Evolutionary conservation across 2,113 vertebrate genomes (phyloP), one percentile per base, ranked within the genome.

Genomic region (Menidia beryllina): DNA sequence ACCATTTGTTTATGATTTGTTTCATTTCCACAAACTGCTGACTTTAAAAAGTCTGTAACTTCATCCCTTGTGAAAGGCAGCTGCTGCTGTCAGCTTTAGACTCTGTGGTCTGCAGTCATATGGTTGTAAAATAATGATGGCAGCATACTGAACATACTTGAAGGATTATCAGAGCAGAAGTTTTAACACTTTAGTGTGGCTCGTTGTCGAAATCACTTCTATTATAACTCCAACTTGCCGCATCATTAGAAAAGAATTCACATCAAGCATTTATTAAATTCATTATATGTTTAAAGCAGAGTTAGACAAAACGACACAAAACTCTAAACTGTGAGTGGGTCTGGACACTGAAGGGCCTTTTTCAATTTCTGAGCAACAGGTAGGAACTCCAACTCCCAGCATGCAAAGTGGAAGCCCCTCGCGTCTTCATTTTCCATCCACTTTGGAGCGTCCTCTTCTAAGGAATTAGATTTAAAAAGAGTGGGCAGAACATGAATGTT

Each of bases 301-400:
- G 13, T 3, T 30, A n/a, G 41, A 14, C 34, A 45, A 36, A 38
- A 50, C 27, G 49, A 50, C n/a, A 27, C 15, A n/a, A 50, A 57
- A 34, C 30, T 10, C 60, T 72, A 6, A 45, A 12, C 20, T n/a
- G 21, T 8, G 19, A 21, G 41, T 21, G 17, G 14, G 43, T 76
- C 72, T n/a, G 73, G 83, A 15, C 64, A 84, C 85, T 91, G 88
- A 66, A 97, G 92, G 39, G 89, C 93, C n/a, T 85, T 84, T 25
- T 91, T 87, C 69, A 99, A 95, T 51, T 94, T 95, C 79, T 93
- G 87, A 51, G 96, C 96, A 69, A 96, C 95, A 1, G 97, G 96
- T 43, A 92, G 89, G 85, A 99, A 99, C 69, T 98, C 95, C 17
- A 79, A 84, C 90, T 99, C 96, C 98, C 98, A 98, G 47, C 94